A percentile compares a stretch with the other conserved stretches of the same genome.
phyloP scores from a whole-genome alignment of 1,140 invertebrate species.

The Brachionus rotundiformis region DNA sequence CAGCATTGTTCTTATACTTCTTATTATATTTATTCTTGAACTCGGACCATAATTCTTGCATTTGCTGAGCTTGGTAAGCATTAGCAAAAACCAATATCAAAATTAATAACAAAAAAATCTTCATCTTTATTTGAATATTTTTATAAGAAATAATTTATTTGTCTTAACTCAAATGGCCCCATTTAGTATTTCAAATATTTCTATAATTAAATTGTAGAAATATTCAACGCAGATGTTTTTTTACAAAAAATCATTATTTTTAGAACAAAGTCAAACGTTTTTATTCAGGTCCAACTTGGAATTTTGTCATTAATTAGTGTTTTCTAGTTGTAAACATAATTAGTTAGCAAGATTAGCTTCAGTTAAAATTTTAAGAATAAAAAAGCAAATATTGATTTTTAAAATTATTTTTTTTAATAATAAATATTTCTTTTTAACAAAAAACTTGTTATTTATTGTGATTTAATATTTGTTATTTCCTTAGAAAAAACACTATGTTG shows the following conservation, averaged over 20 bases:
- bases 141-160: background rate
- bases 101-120: background rate
- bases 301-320: background rate
- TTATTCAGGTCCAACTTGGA: background rate
- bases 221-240: background rate
- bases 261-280: background rate
- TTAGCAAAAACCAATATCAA: background rate
- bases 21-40: background rate
- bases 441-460: constrained; percentile 5
- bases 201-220: background rate
- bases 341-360: constrained; percentile 12
- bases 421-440: background rate
- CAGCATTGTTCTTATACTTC: background rate
- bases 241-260: background rate
- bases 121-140: background rate
- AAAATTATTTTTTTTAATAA: constrained; percentile 4
- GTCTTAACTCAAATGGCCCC: background rate
- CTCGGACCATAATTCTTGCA: background rate
- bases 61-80: background rate
- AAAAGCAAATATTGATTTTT: constrained; percentile 18
- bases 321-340: background rate
- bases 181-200: constrained; percentile 9
- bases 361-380: background rate
- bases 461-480: constrained; percentile 11
- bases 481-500: background rate